Evolutionary conservation across 2,113 vertebrate genomes (phyloP), one percentile per base, ranked within the genome.

Genomic region (Astatotilapia flaviijosephi): DNA sequence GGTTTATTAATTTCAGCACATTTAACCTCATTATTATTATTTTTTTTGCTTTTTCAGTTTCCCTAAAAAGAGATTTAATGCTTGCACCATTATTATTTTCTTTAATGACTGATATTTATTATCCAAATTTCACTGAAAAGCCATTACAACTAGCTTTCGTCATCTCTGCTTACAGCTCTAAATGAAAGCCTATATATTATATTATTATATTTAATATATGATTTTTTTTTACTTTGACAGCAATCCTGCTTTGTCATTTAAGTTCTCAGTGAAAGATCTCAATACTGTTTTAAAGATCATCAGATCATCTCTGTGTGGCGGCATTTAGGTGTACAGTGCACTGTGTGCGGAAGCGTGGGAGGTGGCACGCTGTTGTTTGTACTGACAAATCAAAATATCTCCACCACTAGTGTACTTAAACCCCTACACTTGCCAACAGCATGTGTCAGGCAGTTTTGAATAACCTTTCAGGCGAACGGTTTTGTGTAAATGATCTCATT

Each of bases 321-420:
- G 11, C 5, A 4, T 83, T 58, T 80, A 35, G 12, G 47, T 65
- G 54, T 31, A 60, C 70, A 75, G 40, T 47, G 26, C 70, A 17
- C 77, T 73, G 42, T 3, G 21, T 77, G 54, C 60, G 68, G 91
- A 92, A 85, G 87, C 3, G 89, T 92, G 83, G 90, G 93, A 83
- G 90, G 92, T 85, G 88, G 13, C 70, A 79, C n/a, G 23, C 60
- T 90, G 87, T 88, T 89, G 86, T 89, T 92, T 88, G 83, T 60
- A 37, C 80, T 23, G 35, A 60, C 56, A 87, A 88, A 85, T 81
- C 60, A 81, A 45, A 89, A 89, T 83, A 86, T 88, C 92, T 94
- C 89, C 87, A 87, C 80, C 23, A 10, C 54, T 47, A 83, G 26
- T 79, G 8, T 53, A 65, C 35, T 88, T 60, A 80, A 23, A 84